phyloP scores from a whole-genome alignment of 2,888 invertebrate genomes.

The Hirtodrosophila histrioides region DNA sequence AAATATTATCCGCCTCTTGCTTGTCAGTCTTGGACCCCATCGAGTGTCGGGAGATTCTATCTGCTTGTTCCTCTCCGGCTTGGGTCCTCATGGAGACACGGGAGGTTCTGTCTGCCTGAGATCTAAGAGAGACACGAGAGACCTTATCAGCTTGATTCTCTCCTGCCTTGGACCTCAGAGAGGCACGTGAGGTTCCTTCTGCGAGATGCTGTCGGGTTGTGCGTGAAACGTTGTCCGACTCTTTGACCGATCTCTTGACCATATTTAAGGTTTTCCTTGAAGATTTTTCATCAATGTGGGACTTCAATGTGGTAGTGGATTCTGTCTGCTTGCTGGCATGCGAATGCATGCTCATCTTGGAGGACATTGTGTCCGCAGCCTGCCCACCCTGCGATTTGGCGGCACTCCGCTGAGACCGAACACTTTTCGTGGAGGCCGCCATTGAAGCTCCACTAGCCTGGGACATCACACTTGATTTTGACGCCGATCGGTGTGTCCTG shows the following conservation, averaged over 20 bases:
- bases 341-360: slow-evolving; percentile 8
- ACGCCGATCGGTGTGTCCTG: slow-evolving; percentile 9
- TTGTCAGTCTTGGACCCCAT: slow-evolving; percentile 14
- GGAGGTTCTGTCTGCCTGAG: not conserved
- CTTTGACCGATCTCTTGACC: not conserved
- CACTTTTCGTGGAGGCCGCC: not conserved
- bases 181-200: not conserved
- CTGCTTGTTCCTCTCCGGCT: not conserved
- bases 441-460: not conserved
- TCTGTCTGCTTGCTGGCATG: not conserved
- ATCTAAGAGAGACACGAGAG: not conserved
- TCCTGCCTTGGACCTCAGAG: not conserved
- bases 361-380: not conserved
- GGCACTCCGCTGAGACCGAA: not conserved
- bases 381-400: not conserved
- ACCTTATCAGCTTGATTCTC: slow-evolving; percentile 5
- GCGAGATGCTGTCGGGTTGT: too few relatives aligned
- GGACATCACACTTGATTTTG: slow-evolving; percentile 23
- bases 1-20: slow-evolving; percentile 9
- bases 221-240: not conserved
- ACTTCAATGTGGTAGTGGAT: slow-evolving; percentile 4
- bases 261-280: not conserved
- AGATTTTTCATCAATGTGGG: not conserved
- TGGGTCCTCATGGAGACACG: not conserved
- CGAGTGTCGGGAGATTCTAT: slow-evolving; percentile 12